Evolutionary conservation across 37 sponge, comb jelly and placozoan species (phyloP), one percentile per base, ranked within the genome.

Genomic region (Oopsacas minuta): DNA sequence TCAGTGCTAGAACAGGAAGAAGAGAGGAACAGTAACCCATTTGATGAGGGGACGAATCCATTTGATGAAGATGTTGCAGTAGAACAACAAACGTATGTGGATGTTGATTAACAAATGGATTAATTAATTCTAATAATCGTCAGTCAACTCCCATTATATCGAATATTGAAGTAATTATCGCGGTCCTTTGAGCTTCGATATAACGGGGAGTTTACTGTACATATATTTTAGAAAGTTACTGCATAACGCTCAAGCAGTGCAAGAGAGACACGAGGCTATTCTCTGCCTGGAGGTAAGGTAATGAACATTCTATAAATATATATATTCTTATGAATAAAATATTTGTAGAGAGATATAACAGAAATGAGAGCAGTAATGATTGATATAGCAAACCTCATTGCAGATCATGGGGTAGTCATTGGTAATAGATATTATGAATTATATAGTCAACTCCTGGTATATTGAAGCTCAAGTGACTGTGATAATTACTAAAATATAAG

Each of bases 261-360:
- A 12, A n/a, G 75, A 61, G 75, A 61, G 75, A 61, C 75, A 61
- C 75, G 75, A 61, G 75, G 75, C 75, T 61, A 61, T 61, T 12
- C 75, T 25, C 22, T 3, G 1, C 1, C 22, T 61, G 28, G 75
- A 61, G 22, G 75, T 61, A n/a, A 61, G 75, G 22, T 17, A 22
- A 22, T 12, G 17, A 22, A 46, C 51, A 22, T 17, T 12, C 17
- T 46, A 17, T 46, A 46, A 46, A 22, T 12, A 46, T 17, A 46
- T n/a, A n/a, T 22, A 46, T 46, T 46, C 12, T 22, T 46, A 46
- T 46, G n/a, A n/a, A n/a, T n/a, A n/a, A n/a, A n/a, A n/a, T n/a
- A n/a, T 61, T 10, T 20, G 17, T 61, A 61, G 75, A 61, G 75
- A 61, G 75, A 61, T 61, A 61, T 61, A 20, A 10, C 20, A 34